Evolutionary conservation across 2,113 vertebrate genomes (phyloP), one percentile per base, ranked within the genome.

Genomic region (Daphoenositta chrysoptera): DNA sequence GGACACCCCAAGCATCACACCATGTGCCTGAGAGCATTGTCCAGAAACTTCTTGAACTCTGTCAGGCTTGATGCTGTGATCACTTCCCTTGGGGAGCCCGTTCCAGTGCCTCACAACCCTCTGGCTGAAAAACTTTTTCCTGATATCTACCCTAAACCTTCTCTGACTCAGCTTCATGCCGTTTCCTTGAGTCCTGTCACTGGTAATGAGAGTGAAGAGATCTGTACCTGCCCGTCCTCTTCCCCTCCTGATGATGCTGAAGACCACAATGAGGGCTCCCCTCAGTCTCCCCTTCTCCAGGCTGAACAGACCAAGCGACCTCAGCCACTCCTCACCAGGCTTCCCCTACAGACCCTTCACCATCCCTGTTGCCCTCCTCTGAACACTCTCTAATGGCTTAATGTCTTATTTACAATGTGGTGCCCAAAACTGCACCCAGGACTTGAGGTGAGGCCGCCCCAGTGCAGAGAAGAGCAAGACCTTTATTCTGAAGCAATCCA

Each of bases 111-210:
- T 8, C 10, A 0, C 3, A 2, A 20, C 7, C 15, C 20, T 45
- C 28, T 53, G 39, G 7, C 20, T 58, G 37, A 58, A 4, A 1
- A 53, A 26, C 3, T 1, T 53, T 89, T 60, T 21, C 24, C 24
- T 53, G 6, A 30, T 17, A 26, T n/a, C 20, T 1, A 2, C 3
- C 11, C 13, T 58, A 75, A 51, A 53, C 16, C 15, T 66, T 15
- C 6, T 6, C 28, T 39, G 30, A 45, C 11, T 0, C 33, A 18
- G 28, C 37, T 58, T 53, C 23, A n/a, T 0, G 9, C 37, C 0
- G 0, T 51, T 82, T 3, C 2, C 44, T 44, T 5, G 6, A 2
- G 33, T 58, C 8, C 28, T 2, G 5, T 30, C 23, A 58, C 28
- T 30, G 37, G 15, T 24, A 5, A 45, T 13, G 8, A 51, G 15